These are phyloP conservation scores for Cosmorhoe ocellata DNA, from an alignment of 2,888 invertebrate species.

Conservation along the genomic window DNA sequence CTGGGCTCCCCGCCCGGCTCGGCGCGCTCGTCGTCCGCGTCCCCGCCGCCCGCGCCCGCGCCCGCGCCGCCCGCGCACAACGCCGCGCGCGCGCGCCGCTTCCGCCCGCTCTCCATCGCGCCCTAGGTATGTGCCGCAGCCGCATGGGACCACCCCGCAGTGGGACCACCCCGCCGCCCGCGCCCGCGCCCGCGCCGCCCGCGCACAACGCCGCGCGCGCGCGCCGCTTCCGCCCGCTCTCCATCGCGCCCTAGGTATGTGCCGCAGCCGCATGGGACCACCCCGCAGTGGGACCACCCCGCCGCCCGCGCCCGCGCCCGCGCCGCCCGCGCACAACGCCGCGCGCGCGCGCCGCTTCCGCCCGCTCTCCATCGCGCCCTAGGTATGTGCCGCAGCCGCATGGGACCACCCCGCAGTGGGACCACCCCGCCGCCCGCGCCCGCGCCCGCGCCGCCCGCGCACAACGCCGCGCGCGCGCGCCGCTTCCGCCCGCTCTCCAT, in stretches of 20 bases:
- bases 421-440: slow-evolving; percentile 1
- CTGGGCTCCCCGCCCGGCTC: slow-evolving; percentile 57
- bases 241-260: slow-evolving; percentile 65
- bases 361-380: slow-evolving; percentile 69
- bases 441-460: slow-evolving; percentile 37
- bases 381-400: no score
- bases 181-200: slow-evolving; percentile 28
- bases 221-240: slow-evolving; percentile 70
- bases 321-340: slow-evolving; percentile 56
- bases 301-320: slow-evolving; percentile 23
- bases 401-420: no score
- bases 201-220: slow-evolving; percentile 71
- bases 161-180: neutral
- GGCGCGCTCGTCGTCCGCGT: slow-evolving; percentile 50
- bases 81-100: slow-evolving; percentile 70
- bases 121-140: slow-evolving; percentile 59
- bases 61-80: slow-evolving; percentile 48
- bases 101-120: slow-evolving; percentile 70
- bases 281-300: neutral
- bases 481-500: slow-evolving; percentile 73
- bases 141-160: neutral
- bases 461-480: slow-evolving; percentile 70
- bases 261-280: no score
- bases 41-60: slow-evolving; percentile 43
- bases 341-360: slow-evolving; percentile 72